Base-by-base conservation (phyloP, 2,113 vertebrate genomes). In the Amphilophus citrinellus region DNA sequence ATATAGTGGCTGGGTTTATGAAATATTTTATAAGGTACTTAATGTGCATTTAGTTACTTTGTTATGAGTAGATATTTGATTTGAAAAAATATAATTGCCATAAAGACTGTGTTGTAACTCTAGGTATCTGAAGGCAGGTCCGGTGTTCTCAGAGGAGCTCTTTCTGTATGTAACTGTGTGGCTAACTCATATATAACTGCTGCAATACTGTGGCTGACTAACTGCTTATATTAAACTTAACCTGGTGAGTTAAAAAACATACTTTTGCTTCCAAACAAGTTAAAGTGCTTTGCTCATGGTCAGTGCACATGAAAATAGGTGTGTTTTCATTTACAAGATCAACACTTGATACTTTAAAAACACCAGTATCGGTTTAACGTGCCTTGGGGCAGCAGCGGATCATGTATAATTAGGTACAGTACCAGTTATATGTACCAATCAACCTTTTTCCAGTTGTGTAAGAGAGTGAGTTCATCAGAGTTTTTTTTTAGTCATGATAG, bases 131-230 rank as follows among this genome's bases (percentile, higher is more conserved):
- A 95, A 96, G 87, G 95, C 84, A 61, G 92, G 97, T 87, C 97
- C 94, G 24, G 79, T 94, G 87, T 93, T 97, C 83, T 92, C 37
- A 65, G 96, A 97, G 83, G 96, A 97, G 80, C 80, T 30, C 53
- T 11, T 65, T 35, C n/a, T 82, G 87, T 91, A 85, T 89, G 89
- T 87, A 90, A 88, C 32, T 77, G 88, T 89, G 86, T 91, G 82
- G 15, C 77, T 20, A 81, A 62, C 66, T 61, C 24, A 57, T 56
- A 6, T 35, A 56, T 66, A 42, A 77, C 44, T 61, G 32, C 30
- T 68, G 24, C 18, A 56, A 30, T 6, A 58, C 14, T 35, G 17
- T 78, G 76, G n/a, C 62, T 82, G 44, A 66, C 39, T 65, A 42
- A 32, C 10, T 39, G 85, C 83, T 80, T 75, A 18, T 20, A 2